Evolutionary conservation across 2,797 vertebrate genomes (phyloP), one percentile per base, ranked within the genome.

Genomic region (Borostomias antarcticus): DNA sequence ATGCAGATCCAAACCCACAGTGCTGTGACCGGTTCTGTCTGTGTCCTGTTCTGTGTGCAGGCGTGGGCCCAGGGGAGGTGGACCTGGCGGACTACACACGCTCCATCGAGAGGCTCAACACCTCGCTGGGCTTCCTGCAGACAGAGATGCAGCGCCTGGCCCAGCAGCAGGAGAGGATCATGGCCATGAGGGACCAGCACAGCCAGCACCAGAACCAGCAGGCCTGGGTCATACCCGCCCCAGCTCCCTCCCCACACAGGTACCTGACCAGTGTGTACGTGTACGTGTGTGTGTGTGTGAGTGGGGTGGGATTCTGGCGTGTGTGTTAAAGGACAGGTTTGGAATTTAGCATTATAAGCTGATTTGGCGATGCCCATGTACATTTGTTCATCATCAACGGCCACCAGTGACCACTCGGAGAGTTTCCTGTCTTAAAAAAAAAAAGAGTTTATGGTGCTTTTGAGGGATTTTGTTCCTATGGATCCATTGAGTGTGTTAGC

Each of bases 101-200:
- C 69, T 98, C 96, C 69, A 98, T 99, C 21, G 96, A 98, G 78
- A 93, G 95, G 65, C 82, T 98, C 17, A 99, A 98, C 79, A 89
- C 94, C 1, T 98, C 97, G 1, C 78, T 99, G 65, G 92, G 93
- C 76, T 94, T 96, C 73, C 90, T 99, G 64, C 97, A 99, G 75
- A 94, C 94, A 2, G 97, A 99, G 88, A 99, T 99, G 97, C 96
- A 98, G 72, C 95, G 97, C 52, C 82, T 99, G 19, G 92, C 96
- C 7, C 93, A 95, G 80, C 98, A 99, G 86, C 98, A 99, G 86
- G 97, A 98, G 77, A 93, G 89, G 85, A 91, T 99, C 73, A 96
- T 99, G 96, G 92, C 94, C 67, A 97, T 98, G 95, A 92, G 95
- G 30, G 97, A 95, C 58, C 91, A 94, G 0, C 93, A 94, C 35